Percentiles rank a stretch among this genome's conserved stretches.
phyloP scores from a whole-genome alignment of 2,888 invertebrate genomes.

The Polyommatus iphigenia region DNA sequence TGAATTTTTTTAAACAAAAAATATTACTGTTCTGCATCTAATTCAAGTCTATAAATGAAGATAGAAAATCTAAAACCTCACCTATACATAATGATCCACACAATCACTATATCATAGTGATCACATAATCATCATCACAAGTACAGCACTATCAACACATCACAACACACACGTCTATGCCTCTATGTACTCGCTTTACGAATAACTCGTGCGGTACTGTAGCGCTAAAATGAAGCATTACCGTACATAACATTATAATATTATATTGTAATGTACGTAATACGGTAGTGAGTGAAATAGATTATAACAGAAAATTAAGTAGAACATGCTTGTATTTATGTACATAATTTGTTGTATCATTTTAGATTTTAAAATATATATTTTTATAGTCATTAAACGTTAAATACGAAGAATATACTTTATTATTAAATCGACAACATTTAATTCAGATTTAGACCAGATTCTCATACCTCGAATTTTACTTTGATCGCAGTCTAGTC shows the following conservation, averaged over 20 bases:
- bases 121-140: background rate
- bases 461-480: no score
- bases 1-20: no score
- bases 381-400: background rate
- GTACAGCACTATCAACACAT: conserved; percentile 14
- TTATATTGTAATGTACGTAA: background rate
- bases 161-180: conserved; percentile 31
- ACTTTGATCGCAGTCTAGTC: no score
- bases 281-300: background rate
- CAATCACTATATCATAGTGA: conserved; percentile 29
- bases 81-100: conserved; percentile 33
- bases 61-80: conserved; percentile 11
- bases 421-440: no score
- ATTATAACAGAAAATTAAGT: background rate
- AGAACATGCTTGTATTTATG: background rate
- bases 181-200: conserved; percentile 30
- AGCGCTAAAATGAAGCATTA: background rate
- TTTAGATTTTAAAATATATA: background rate
- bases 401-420: no score
- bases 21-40: no score
- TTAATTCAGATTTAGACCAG: no score
- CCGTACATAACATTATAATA: background rate
- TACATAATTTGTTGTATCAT: background rate
- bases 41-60: no score
- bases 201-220: conserved; percentile 39